Base-by-base conservation (phyloP, 35 echinoderm and acorn worm genomes). In the Ptychodera flava region DNA sequence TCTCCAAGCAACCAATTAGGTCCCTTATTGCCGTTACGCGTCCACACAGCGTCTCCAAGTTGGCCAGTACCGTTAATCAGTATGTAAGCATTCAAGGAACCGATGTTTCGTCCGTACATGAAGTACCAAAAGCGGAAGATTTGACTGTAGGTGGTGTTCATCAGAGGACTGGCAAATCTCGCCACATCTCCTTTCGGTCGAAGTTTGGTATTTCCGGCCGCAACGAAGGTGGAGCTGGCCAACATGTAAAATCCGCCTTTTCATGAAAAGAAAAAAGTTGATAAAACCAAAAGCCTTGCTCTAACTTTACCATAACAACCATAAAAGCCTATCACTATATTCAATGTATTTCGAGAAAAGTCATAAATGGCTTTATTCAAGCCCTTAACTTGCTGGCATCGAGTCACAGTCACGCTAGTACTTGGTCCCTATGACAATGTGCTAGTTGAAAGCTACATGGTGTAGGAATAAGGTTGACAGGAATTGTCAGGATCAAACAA, bases 51-150 rank as follows among this genome's bases (percentile, higher is more conserved):
- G 37, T 84, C 84, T 1, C 85, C 86, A 1, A 79, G 79, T 35
- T 84, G 88, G 0, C 28, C 79, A 30, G 38, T 80, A 16, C 93
- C 93, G 16, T 91, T 77, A 1, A 94, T 64, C 0, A 94, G 37
- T 35, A 94, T 85, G 36, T 92, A 99, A n/a, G 90, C 90, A 16
- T 94, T 92, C 16, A 99, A 35, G n/a, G 85, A 83, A 1, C 93
- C 93, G 6, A 99, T 38, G 36, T 82, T 37, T 38, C 84, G 90
- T 28, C 96, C 96, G 36, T 81, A 94, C 96, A 97, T 99, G 35
- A 80, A 90, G 76, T 92, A 92, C 75, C 92, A 92, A 36, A 99
- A 99, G 1, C 92, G 84, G 0, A 99, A 34, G 1, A 99, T 32
- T 31, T 94, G 45, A 12, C 6, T 64, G 22, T 12, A 64, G 45